Evolutionary conservation across 1,140 invertebrate species (phyloP).

Genomic region (Colletes latitarsis): DNA sequence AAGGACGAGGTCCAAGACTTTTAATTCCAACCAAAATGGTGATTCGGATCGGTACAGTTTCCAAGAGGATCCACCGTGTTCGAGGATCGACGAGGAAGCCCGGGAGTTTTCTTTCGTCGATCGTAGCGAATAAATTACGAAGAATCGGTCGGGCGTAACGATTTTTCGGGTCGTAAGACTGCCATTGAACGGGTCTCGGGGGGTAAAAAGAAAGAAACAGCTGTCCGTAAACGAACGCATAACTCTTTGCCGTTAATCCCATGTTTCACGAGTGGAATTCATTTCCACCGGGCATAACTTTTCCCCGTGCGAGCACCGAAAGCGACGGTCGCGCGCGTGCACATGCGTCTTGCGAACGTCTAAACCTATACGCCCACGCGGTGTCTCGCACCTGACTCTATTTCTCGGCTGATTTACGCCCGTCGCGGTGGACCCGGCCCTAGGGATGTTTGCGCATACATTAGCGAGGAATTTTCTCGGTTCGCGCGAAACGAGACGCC

Average conservation of each 20-base stretch:
- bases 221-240: slow-evolving; percentile 17
- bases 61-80: no score
- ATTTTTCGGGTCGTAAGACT: slow-evolving; percentile 2
- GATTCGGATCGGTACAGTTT: no score
- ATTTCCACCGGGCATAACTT: slow-evolving; percentile 25
- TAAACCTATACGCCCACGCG: slow-evolving; percentile 31
- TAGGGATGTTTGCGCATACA: slow-evolving; percentile 41
- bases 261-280: slow-evolving; percentile 3
- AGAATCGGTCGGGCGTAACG: not conserved
- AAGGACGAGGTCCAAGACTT: no score
- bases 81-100: no score
- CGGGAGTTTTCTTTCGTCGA: no score
- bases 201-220: not conserved
- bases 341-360: slow-evolving; percentile 12
- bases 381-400: slow-evolving; percentile 47
- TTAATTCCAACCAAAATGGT: no score
- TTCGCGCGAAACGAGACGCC: slow-evolving; percentile 21
- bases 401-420: slow-evolving; percentile 47
- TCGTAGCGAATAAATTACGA: slow-evolving; percentile 5
- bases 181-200: not conserved
- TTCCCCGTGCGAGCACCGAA: not conserved
- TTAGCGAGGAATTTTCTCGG: slow-evolving; percentile 46
- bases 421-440: not conserved
- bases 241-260: slow-evolving; percentile 12
- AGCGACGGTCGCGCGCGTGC: not conserved